Percentiles rank a stretch among this genome's conserved stretches.
These are phyloP conservation scores for Callionymus lyra DNA, from an alignment of 2,113 vertebrate species.

Conservation along the genomic window DNA sequence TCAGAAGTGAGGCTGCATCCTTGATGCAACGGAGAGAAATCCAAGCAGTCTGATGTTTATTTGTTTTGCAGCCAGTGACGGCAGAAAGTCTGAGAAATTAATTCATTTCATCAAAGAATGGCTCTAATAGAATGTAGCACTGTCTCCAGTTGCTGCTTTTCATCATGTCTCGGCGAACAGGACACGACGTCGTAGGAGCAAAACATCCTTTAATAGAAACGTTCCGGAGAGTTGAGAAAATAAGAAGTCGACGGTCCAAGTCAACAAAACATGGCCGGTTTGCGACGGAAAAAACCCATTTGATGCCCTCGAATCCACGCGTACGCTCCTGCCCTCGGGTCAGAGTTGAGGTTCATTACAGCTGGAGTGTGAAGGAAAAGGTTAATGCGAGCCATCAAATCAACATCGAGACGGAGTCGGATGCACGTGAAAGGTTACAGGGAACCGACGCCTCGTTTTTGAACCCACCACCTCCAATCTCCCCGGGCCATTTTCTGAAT, in stretches of 20 bases:
- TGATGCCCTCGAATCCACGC: constrained; percentile 10
- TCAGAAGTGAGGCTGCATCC: constrained; percentile 35
- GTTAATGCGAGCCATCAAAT: constrained; percentile 48
- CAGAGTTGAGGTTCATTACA: constrained; percentile 7
- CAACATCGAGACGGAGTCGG: constrained; percentile 35
- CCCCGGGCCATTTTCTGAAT: constrained; percentile 20
- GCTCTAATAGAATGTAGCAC: constrained; percentile 21
- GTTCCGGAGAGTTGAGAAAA: not conserved
- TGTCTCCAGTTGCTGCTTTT: constrained; percentile 31
- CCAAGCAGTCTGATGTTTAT: constrained; percentile 39
- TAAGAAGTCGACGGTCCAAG: not conserved
- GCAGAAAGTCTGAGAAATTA: constrained; percentile 29
- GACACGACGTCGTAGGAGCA: constrained; percentile 27
- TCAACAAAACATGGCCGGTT: constrained; percentile 38
- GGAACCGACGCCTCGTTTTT: constrained; percentile 29
- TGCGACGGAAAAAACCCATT: constrained; percentile 50
- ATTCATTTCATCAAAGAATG: constrained; percentile 33
- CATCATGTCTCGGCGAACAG: constrained; percentile 18
- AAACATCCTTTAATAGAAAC: constrained; percentile 54
- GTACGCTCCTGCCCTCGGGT: constrained; percentile 4
- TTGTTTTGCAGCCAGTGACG: constrained; percentile 42
- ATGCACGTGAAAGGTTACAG: constrained; percentile 33
- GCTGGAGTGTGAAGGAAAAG: constrained; percentile 28
- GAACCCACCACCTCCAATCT: constrained; percentile 10
- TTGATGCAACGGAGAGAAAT: constrained; percentile 57